Percentiles rank a stretch among this genome's conserved stretches.
Conservation (phyloP, 1,140 invertebrate genomes). For the Cryptotermes secundus region DNA sequence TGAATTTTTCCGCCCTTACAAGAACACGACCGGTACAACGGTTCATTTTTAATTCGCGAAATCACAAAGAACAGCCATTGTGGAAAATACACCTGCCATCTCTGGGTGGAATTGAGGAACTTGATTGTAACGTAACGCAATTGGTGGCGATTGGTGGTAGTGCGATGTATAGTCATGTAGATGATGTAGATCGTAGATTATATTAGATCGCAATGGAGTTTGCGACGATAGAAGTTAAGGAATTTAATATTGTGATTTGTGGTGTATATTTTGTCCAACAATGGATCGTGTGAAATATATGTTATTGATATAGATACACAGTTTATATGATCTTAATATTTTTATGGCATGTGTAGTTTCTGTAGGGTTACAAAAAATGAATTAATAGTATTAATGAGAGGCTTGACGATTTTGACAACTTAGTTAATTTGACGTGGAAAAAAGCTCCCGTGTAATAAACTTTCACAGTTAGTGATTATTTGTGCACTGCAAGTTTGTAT, state of each 20-base stretch:
- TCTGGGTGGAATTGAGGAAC: too few relatives aligned
- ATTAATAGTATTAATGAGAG: not conserved
- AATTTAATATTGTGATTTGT: not conserved
- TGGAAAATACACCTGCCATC: too few relatives aligned
- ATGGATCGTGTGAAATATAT: not conserved
- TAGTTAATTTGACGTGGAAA: not conserved
- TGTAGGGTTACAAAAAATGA: not conserved
- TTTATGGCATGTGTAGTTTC: not conserved
- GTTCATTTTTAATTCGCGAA: too few relatives aligned
- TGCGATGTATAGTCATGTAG: too few relatives aligned
- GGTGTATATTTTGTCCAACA: not conserved
- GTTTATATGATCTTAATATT: not conserved
- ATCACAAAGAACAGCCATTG: too few relatives aligned
- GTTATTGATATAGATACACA: not conserved
- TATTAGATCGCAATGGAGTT: not conserved
- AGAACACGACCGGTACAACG: too few relatives aligned
- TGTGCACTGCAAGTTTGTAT: not conserved
- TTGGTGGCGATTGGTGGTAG: too few relatives aligned
- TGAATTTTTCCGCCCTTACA: too few relatives aligned
- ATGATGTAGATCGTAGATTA: too few relatives aligned
- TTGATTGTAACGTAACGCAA: too few relatives aligned
- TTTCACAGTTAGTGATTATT: not conserved
- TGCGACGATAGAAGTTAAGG: not conserved
- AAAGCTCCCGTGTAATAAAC: not conserved
- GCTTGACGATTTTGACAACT: not conserved